Evolutionary conservation across 2,113 vertebrate genomes (phyloP).

Genomic region (Clarias macrocephalus): DNA sequence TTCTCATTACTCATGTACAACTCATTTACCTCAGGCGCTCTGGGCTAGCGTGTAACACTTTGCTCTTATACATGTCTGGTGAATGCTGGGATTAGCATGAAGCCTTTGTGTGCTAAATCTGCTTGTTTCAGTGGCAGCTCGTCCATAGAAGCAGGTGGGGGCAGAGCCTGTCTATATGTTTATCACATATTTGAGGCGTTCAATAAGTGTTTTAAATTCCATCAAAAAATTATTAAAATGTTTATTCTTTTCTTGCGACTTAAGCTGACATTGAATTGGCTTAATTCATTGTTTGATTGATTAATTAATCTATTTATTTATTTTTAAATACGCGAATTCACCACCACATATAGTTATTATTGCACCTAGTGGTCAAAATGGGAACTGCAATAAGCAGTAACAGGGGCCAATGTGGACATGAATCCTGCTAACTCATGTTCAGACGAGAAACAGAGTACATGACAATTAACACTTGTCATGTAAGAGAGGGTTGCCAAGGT

Average conservation of each 20-base stretch:
- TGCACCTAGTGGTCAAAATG: neutral
- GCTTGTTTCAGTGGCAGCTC: neutral
- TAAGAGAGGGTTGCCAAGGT: neutral
- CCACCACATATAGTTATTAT: neutral
- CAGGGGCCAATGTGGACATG: neutral
- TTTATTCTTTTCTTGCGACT: neutral
- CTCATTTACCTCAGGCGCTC: constrained; percentile 20
- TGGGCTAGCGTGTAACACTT: neutral
- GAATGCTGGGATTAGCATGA: neutral
- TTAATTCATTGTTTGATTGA: too few species aligned
- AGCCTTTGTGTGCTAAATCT: neutral
- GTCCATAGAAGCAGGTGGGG: neutral
- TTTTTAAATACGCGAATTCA: neutral
- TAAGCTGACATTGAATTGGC: neutral
- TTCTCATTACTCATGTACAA: constrained; percentile 39
- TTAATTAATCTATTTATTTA: neutral
- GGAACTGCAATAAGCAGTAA: neutral
- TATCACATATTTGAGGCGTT: neutral
- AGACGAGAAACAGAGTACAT: neutral
- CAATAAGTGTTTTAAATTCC: neutral
- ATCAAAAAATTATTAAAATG: too few species aligned
- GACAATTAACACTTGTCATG: neutral
- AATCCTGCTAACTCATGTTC: neutral
- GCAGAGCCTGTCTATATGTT: neutral
- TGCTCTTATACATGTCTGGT: neutral